phyloP scores from a whole-genome alignment of 2,888 invertebrate genomes.

The Tenodera sinensis region DNA sequence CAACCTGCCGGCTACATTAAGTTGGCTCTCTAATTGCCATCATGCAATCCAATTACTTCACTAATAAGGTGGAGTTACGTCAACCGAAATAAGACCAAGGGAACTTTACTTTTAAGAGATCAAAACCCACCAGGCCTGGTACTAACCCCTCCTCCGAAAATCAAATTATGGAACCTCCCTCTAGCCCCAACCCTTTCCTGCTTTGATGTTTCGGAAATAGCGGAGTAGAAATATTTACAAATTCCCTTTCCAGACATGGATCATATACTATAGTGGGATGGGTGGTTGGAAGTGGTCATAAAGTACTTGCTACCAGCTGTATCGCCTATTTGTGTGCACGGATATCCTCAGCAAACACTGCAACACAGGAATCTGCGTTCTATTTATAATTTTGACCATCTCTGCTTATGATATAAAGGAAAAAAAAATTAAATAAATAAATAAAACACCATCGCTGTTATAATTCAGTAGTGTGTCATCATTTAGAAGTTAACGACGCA shows the following conservation, averaged over 20 bases:
- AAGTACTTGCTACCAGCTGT: background rate
- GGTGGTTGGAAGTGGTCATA: background rate
- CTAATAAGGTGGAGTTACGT: constrained; percentile 28
- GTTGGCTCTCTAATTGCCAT: constrained; percentile 31
- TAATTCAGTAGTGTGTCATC: no score
- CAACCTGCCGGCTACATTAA: constrained; percentile 26
- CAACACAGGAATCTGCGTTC: no score
- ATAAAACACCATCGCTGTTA: no score
- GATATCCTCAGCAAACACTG: background rate
- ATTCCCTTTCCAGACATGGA: constrained; percentile 13
- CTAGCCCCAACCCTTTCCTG: background rate
- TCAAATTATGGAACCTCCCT: constrained; percentile 2
- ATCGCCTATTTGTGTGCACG: background rate
- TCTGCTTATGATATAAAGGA: no score
- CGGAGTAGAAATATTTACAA: constrained; percentile 18
- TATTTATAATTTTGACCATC: no score
- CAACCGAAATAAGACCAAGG: constrained; percentile 27
- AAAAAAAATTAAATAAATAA: no score
- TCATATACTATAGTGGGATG: background rate
- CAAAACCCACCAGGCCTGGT: background rate
- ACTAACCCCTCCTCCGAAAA: background rate
- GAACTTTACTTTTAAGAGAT: constrained; percentile 22
- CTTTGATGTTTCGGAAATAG: constrained; percentile 14
- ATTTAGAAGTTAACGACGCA: no score
- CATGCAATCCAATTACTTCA: constrained; percentile 31